Percentiles rank a stretch among this genome's conserved stretches.
Conservation (phyloP, 1,140 invertebrate species). For the Conus ventricosus region DNA sequence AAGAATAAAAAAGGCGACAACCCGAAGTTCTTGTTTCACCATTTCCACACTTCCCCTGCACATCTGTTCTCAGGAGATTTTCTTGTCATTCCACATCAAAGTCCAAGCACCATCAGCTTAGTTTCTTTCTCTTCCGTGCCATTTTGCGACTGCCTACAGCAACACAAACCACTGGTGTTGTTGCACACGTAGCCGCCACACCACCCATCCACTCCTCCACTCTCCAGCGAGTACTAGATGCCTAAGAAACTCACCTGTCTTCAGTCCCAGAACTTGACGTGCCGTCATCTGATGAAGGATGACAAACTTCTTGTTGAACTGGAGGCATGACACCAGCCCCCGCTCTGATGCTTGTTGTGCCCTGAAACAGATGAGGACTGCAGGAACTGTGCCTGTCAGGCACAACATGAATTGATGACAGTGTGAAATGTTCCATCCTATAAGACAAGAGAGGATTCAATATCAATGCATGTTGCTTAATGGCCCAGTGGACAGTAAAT, state of each 20-base stretch:
- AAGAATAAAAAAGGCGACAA: neutral
- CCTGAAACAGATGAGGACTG: slow-evolving; percentile 64
- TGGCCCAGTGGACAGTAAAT: too few species aligned
- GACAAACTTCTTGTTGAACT: slow-evolving; percentile 98
- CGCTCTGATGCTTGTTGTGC: slow-evolving; percentile 97
- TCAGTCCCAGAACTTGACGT: slow-evolving; percentile 99
- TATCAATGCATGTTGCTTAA: too few species aligned
- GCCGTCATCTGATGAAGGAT: slow-evolving; percentile 99
- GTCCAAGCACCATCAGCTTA: slow-evolving; percentile 97
- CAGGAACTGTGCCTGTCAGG: too few species aligned
- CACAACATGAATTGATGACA: too few species aligned
- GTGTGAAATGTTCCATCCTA: too few species aligned
- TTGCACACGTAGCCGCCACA: slow-evolving; percentile 98
- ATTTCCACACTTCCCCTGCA: too few species aligned
- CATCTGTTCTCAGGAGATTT: neutral
- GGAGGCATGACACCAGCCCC: slow-evolving; percentile 98
- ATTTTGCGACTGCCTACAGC: slow-evolving; percentile 99
- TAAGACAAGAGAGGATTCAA: too few species aligned
- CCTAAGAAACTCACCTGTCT: slow-evolving; percentile 93
- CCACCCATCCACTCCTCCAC: slow-evolving; percentile 94
- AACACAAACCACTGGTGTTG: slow-evolving; percentile 98
- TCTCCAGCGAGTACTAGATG: slow-evolving; percentile 83
- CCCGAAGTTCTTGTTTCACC: neutral
- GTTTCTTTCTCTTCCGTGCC: slow-evolving; percentile 99
- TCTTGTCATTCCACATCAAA: slow-evolving; percentile 89